Base-by-base conservation (phyloP, 2,888 invertebrate species). In the Archaeoteleia sp. region DNA sequence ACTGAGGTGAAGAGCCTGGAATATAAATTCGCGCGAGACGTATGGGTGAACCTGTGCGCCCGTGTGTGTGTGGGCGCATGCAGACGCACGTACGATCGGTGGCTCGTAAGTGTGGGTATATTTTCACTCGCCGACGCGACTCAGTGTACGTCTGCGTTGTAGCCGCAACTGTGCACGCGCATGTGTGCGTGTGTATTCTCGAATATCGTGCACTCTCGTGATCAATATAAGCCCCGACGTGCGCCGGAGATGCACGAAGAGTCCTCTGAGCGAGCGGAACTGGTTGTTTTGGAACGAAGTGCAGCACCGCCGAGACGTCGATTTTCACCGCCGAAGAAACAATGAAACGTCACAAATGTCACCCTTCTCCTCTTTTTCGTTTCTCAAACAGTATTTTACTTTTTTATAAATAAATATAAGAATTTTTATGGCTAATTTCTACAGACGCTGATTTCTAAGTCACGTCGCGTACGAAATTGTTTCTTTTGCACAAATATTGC, bases 161-260 rank as follows among this genome's bases (percentile, higher is more conserved):
- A 42, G 53, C 23, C 48, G 25, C 45, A 42, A 42, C 53, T 14
- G 55, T 55, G 60, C 23, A n/a, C 74, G 73, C 71, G 70, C 72
- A 70, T 63, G 70, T 73, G 73, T 76, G 72, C 17, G 20, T 8
- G 27, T 34, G 37, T 43, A 76, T 77, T 75, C 80, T 74, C 77
- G 78, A 79, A 79, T 79, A 80, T 77, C 78, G 78, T 77, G 78
- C 75, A 74, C 74, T 76, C 78, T 79, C 82, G 79, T 83, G 82
- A 82, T 82, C 82, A 78, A 83, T 83, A 83, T 81, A 78, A 82
- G 78, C 77, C 61, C 82, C 83, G 83, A 81, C 63, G 69, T 48
- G 60, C 53, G 69, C 74, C 81, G 81, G 76, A 81, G 79, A 78
- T 75, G 72, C 79, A 81, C 81, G 81, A 81, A 79, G 79, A 78